Evolutionary conservation across 2,113 vertebrate species (phyloP).

Genomic region (Hiodon tergisus): DNA sequence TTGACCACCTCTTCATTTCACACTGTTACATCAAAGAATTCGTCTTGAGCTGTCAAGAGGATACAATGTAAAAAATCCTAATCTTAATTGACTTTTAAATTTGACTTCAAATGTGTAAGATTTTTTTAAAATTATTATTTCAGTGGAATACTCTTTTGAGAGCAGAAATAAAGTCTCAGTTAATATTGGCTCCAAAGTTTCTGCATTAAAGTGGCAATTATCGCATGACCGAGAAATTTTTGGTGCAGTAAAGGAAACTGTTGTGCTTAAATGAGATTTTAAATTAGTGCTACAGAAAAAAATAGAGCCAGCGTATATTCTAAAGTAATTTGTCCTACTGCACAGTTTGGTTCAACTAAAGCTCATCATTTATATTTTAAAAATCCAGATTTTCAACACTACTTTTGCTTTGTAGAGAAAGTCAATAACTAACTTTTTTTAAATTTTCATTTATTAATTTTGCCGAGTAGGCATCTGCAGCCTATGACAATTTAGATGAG

Average conservation of each 20-base stretch:
- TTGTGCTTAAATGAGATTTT: constrained; percentile 22
- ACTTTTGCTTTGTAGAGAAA: too few relatives aligned
- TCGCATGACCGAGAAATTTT: background rate
- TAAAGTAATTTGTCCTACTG: background rate
- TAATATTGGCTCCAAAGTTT: background rate
- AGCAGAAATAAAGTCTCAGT: constrained; percentile 15
- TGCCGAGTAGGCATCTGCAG: too few relatives aligned
- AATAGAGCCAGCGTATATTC: background rate
- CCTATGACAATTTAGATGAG: too few relatives aligned
- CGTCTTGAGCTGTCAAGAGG: too few relatives aligned
- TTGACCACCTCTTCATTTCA: background rate
- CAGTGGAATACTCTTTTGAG: background rate
- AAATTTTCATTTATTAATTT: too few relatives aligned
- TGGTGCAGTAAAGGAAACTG: constrained; percentile 3
- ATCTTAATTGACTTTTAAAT: constrained; percentile 26
- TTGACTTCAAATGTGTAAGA: background rate
- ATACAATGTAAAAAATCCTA: constrained; percentile 22
- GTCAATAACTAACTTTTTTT: too few relatives aligned
- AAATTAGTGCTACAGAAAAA: constrained; percentile 12
- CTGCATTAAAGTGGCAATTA: constrained; percentile 8
- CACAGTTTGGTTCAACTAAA: constrained; percentile 14
- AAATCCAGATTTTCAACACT: too few relatives aligned
- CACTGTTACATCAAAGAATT: background rate
- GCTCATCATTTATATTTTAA: background rate
- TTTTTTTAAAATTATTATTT: constrained; percentile 1